Base-by-base conservation (phyloP, 2,888 invertebrate genomes). In the Lithophane leautieri region DNA sequence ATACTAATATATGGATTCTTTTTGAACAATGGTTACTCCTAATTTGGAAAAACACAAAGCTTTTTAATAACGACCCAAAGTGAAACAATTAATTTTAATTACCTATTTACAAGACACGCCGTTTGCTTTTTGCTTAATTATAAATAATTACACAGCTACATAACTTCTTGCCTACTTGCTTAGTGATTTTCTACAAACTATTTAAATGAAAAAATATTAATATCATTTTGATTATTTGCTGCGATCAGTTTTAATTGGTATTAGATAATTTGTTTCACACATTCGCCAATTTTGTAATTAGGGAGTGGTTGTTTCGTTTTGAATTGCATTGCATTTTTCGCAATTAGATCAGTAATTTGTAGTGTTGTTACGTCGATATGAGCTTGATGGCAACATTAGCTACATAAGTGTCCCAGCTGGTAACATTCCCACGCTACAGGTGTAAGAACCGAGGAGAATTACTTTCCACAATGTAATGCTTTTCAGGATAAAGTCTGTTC, bases 111-210 rank as follows among this genome's bases (percentile, higher is more conserved):
- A 84, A 89, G 88, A 89, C 71, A 77, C 82, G 79, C 86, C 78
- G 86, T 88, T 89, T 84, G 86, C 82, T 81, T 87, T 89, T 87
- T 86, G 88, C 84, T 89, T 87, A 89, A 89, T 87, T 87, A 86
- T 91, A 92, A 92, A 93, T 92, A 90, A 91, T 93, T 93, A 90
- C 89, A 88, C 87, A 90, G 88, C 89, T 90, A 91, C 89, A 91
- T 89, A 91, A 89, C 87, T 92, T 90, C 89, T 90, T 89, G 86
- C 89, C 88, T 90, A 90, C 86, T 91, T 91, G 90, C 91, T 90
- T 92, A 90, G 90, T 90, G 90, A 90, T 92, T 91, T 90, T 91
- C 87, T 87, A 89, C 89, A 90, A 90, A 90, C 85, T 91, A 90
- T 90, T 90, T 89, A 92, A 89, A 89, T 80, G 79, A 76, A 73